Evolutionary conservation across 2,888 invertebrate species (phyloP).

Genomic region (Ischnus inquisitorius): DNA sequence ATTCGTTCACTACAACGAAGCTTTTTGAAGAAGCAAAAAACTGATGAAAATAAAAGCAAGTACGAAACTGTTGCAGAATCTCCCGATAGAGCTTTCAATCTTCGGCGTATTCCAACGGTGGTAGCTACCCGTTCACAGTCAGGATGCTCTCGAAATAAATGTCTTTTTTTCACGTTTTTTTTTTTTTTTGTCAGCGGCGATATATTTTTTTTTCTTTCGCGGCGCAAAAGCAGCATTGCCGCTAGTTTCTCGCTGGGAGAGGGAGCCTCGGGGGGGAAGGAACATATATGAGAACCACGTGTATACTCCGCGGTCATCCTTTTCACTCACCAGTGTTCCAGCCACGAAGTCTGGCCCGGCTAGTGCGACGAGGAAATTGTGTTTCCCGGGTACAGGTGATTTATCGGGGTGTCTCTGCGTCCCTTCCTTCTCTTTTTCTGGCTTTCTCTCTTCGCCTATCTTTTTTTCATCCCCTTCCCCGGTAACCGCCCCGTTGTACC

Average conservation of each 20-base stretch:
- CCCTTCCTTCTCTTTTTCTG: conserved; percentile 54
- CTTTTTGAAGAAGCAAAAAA: conserved; percentile 16
- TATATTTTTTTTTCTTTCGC: conserved; percentile 22
- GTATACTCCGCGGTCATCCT: conserved; percentile 59
- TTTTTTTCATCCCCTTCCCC: conserved; percentile 49
- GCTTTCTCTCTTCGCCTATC: conserved; percentile 46
- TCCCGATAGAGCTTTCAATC: conserved; percentile 34
- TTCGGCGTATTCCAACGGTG: conserved; percentile 3
- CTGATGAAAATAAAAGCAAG: conserved; percentile 16
- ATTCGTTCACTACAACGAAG: neutral
- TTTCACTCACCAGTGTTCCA: conserved; percentile 57
- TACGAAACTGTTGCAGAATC: conserved; percentile 10
- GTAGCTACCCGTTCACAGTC: conserved; percentile 9
- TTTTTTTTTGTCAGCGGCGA: conserved; percentile 26
- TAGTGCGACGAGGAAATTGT: conserved; percentile 63
- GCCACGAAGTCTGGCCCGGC: conserved; percentile 11
- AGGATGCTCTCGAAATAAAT: conserved; percentile 27
- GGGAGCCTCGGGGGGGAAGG: conserved; percentile 23
- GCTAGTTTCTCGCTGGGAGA: conserved; percentile 51
- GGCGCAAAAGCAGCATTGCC: conserved; percentile 36
- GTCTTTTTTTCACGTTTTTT: conserved; percentile 13
- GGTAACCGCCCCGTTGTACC: conserved; percentile 51
- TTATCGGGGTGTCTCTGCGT: conserved; percentile 64
- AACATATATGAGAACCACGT: conserved; percentile 39
- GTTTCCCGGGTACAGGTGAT: conserved; percentile 68